A percentile compares a stretch with the other conserved stretches of the same genome.
phyloP scores from a whole-genome alignment of 2,888 invertebrate genomes.

The Orchesellides sinensis region DNA sequence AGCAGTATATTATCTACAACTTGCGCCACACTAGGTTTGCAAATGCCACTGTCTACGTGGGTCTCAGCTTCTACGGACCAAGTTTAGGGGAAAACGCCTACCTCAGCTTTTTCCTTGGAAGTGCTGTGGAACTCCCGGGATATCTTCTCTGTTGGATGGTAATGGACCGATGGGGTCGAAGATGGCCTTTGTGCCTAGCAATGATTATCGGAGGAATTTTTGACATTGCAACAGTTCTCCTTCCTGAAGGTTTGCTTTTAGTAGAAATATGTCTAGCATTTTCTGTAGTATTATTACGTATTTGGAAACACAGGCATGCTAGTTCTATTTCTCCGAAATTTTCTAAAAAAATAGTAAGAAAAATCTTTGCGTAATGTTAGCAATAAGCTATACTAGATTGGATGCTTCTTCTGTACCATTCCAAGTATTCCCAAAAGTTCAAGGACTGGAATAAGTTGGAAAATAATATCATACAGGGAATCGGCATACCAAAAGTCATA shows the following conservation, averaged over 20 bases:
- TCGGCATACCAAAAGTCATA: no score
- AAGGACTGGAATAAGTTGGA: conserved; percentile 12
- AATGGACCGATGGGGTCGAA: conserved; percentile 91
- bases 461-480: neutral
- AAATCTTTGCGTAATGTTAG: neutral
- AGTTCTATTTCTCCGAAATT: neutral
- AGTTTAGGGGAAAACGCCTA: conserved; percentile 92
- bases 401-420: neutral
- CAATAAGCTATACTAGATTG: neutral
- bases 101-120: conserved; percentile 91
- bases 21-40: conserved; percentile 83
- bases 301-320: no score
- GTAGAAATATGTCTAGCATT: neutral
- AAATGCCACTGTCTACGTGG: conserved; percentile 94
- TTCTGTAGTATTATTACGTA: neutral
- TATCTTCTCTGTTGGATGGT: conserved; percentile 92
- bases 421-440: neutral
- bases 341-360: neutral
- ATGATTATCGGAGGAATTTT: conserved; percentile 91
- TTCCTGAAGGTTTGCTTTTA: conserved; percentile 83
- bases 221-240: conserved; percentile 89
- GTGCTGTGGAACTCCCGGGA: conserved; percentile 92
- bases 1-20: no score
- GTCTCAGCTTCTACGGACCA: conserved; percentile 93
- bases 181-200: conserved; percentile 91